phyloP scores from a whole-genome alignment of 2,888 invertebrate genomes.

The Zhengitettix transpicula region DNA sequence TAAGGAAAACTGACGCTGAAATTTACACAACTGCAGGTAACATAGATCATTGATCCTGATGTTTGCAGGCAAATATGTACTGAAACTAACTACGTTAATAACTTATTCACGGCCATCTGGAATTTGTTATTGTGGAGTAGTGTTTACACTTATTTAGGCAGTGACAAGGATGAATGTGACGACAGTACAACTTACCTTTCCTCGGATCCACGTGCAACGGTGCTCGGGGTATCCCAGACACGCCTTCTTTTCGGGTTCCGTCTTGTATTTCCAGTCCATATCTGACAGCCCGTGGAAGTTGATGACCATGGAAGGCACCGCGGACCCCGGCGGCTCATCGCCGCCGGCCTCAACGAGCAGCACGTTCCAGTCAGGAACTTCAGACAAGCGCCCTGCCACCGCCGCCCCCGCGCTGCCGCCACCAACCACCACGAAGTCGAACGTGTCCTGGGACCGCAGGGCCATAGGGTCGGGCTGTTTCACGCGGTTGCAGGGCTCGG shows the following conservation, averaged over 20 bases:
- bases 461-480: not conserved
- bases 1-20: too few species aligned
- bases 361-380: constrained; percentile 35
- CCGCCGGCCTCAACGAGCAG: constrained; percentile 53
- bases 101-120: too few species aligned
- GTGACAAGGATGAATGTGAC: not conserved
- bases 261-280: constrained; percentile 51
- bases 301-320: constrained; percentile 21
- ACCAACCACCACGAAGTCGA: not conserved
- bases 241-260: constrained; percentile 43
- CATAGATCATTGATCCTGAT: too few species aligned
- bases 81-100: too few species aligned
- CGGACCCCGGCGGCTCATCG: constrained; percentile 45
- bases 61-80: too few species aligned
- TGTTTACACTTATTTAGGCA: too few species aligned
- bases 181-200: constrained; percentile 36
- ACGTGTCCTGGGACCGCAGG: not conserved
- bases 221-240: constrained; percentile 35
- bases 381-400: not conserved
- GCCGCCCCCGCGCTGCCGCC: not conserved
- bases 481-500: constrained; percentile 10
- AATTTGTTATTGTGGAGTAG: too few species aligned
- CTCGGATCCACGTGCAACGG: constrained; percentile 47
- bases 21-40: too few species aligned
- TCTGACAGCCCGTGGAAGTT: constrained; percentile 25